phyloP scores from a whole-genome alignment of 2,113 vertebrate species.

The Hymenochirus boettgeri region DNA sequence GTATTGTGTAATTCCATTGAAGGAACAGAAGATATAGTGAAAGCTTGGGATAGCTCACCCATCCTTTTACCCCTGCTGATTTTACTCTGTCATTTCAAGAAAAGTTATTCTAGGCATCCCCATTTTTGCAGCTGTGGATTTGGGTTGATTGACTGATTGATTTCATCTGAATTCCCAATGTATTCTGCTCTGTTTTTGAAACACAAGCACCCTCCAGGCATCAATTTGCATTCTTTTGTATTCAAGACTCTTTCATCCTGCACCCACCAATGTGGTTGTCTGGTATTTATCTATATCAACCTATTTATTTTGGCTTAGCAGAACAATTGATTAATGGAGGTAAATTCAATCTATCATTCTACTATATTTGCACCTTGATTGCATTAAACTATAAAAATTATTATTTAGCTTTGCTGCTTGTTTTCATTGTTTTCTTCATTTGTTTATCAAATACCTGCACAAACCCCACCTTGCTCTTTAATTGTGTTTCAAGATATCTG shows the following conservation, averaged over 20 bases:
- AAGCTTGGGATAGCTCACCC: neutral
- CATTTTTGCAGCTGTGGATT: neutral
- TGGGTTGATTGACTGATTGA: neutral
- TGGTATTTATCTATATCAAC: too few relatives aligned
- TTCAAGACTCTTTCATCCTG: neutral
- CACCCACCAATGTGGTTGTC: too few relatives aligned
- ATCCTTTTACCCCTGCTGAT: neutral
- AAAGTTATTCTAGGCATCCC: neutral
- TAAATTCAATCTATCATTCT: too few relatives aligned
- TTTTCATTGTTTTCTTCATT: too few relatives aligned
- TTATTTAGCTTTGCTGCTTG: too few relatives aligned
- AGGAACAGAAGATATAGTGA: neutral
- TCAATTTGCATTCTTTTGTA: neutral
- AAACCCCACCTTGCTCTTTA: too few relatives aligned
- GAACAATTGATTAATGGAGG: too few relatives aligned
- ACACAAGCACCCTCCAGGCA: neutral
- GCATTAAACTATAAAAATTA: too few relatives aligned
- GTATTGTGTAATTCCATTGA: neutral
- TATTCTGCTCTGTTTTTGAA: neutral
- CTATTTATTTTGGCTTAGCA: too few relatives aligned
- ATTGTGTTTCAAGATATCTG: too few relatives aligned
- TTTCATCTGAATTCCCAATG: neutral
- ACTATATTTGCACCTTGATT: too few relatives aligned
- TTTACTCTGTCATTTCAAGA: neutral
- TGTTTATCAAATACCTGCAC: too few relatives aligned